These are phyloP conservation scores for Andricus curvator DNA, from an alignment of 2,888 invertebrate species.

Conservation along the genomic window DNA sequence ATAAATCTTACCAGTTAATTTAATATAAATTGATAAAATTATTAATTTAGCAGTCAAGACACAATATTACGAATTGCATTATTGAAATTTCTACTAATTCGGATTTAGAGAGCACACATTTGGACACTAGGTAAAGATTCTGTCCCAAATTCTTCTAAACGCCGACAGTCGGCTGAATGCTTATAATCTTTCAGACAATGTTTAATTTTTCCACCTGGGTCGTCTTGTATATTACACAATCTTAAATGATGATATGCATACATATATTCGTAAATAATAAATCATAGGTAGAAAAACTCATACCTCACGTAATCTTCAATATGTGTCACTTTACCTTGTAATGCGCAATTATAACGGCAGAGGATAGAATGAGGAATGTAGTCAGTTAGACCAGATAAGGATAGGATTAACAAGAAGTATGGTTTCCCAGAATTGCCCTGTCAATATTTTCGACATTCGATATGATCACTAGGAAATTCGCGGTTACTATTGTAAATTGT, in stretches of 20 bases:
- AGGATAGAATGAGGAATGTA: background rate
- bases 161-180: no score
- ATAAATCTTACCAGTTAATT: no score
- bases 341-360: conserved; percentile 37
- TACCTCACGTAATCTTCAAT: background rate
- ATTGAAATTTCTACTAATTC: no score
- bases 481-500: conserved; percentile 28
- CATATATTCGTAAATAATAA: background rate
- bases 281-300: background rate
- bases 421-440: conserved; percentile 19
- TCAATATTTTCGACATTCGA: background rate
- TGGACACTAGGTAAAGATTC: no score
- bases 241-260: background rate
- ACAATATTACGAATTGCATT: no score
- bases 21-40: no score
- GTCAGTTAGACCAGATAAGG: conserved; percentile 21
- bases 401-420: conserved; percentile 20
- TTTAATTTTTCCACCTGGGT: no score
- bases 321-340: conserved; percentile 35
- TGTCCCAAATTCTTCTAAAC: no score
- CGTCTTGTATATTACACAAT: background rate
- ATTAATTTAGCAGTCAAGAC: no score
- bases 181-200: no score
- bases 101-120: no score
- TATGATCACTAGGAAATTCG: conserved; percentile 14